Evolutionary conservation across 1,140 invertebrate genomes (phyloP).

Genomic region (Caenorhabditis inopinata): DNA sequence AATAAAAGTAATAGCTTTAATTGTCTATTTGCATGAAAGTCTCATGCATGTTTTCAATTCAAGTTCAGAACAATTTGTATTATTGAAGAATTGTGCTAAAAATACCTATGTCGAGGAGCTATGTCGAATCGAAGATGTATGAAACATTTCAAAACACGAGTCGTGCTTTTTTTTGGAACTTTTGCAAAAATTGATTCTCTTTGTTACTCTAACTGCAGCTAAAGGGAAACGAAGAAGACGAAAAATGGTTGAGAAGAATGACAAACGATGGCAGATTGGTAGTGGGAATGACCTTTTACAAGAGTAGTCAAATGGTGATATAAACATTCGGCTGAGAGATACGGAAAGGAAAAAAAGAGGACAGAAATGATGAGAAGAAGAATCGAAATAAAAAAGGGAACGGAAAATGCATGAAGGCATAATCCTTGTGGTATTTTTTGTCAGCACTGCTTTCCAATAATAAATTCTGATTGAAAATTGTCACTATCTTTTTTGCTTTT

Average conservation of each 20-base stretch:
- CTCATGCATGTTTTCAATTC: no score
- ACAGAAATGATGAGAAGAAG: not conserved
- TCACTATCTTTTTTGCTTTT: no score
- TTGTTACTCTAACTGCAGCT: not conserved
- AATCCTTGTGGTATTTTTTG: not conserved
- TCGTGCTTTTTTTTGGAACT: no score
- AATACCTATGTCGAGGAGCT: no score
- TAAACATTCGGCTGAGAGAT: not conserved
- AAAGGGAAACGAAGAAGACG: not conserved
- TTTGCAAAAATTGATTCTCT: not conserved
- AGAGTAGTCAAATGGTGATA: not conserved
- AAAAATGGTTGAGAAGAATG: slow-evolving; percentile 9
- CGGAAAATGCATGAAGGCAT: not conserved
- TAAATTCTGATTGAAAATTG: no score
- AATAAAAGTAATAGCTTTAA: no score
- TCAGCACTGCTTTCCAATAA: no score
- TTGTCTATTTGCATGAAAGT: no score
- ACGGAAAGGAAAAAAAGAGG: not conserved
- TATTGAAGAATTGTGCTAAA: no score
- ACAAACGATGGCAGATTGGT: not conserved
- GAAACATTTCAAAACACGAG: no score
- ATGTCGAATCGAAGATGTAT: no score
- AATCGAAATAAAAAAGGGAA: not conserved
- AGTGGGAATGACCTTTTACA: not conserved
- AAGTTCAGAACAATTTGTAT: no score